Evolutionary conservation across 2,797 vertebrate species (phyloP).

Genomic region (Sitta carolinensis): DNA sequence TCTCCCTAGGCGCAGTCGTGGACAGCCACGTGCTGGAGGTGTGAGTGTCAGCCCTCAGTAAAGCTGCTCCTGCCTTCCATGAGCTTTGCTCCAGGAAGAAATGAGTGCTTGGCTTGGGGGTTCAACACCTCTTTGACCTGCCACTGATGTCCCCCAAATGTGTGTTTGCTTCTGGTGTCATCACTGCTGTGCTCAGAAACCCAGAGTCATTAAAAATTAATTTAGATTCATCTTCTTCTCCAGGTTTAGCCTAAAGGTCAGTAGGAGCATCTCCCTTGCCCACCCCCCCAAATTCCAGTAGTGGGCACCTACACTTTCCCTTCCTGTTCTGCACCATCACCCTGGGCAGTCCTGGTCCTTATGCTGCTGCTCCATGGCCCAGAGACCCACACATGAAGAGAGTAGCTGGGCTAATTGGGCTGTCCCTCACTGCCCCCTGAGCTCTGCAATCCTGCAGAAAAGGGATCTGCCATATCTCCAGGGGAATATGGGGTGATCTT

Average conservation of each 20-base stretch:
- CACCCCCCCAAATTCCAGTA: background rate
- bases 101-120: background rate
- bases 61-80: background rate
- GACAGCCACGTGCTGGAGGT: background rate
- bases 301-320: background rate
- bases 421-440: background rate
- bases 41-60: accelerated
- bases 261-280: background rate
- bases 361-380: accelerated
- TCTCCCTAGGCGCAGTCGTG: accelerated
- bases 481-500: accelerated
- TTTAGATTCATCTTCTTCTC: background rate
- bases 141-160: background rate
- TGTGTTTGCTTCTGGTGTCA: background rate
- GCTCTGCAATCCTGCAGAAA: background rate
- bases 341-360: accelerated
- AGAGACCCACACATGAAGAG: background rate
- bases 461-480: background rate
- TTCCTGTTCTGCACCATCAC: background rate
- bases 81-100: background rate
- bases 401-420: background rate
- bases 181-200: background rate
- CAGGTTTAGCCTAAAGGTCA: background rate
- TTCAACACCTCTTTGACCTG: background rate
- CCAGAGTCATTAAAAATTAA: accelerated